A percentile compares a stretch with the other conserved stretches of the same genome.
Evolutionary conservation across 2,113 vertebrate genomes (phyloP).

Genomic region (Seriola dumerili): DNA sequence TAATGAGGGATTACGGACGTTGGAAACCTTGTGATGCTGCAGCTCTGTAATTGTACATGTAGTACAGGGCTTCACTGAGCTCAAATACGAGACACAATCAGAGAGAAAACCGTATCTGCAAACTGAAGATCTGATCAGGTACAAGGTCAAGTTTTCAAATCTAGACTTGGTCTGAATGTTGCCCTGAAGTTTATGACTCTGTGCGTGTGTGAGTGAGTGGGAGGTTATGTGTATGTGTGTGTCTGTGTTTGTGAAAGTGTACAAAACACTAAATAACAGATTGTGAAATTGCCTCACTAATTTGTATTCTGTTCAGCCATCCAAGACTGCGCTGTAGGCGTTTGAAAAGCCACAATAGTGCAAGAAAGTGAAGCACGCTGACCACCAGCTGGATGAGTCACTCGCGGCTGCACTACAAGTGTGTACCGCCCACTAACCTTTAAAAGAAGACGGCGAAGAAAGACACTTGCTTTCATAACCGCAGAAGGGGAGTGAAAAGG

Average conservation of each 20-base stretch:
- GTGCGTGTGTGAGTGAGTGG: neutral
- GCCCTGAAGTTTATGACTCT: neutral
- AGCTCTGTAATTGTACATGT: slow-evolving; percentile 1
- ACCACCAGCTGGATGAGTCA: slow-evolving; percentile 63
- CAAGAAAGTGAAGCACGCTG: slow-evolving; percentile 32
- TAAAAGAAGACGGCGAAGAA: slow-evolving; percentile 26
- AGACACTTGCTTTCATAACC: slow-evolving; percentile 66
- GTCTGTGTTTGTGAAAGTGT: slow-evolving; percentile 46
- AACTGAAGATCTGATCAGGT: neutral
- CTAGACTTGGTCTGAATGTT: neutral
- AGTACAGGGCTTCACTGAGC: neutral
- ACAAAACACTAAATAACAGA: slow-evolving; percentile 62
- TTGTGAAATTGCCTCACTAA: slow-evolving; percentile 50
- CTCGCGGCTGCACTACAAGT: slow-evolving; percentile 39
- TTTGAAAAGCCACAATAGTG: slow-evolving; percentile 46
- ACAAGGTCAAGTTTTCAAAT: slow-evolving; percentile 9
- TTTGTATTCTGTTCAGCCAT: slow-evolving; percentile 47
- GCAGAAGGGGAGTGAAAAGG: slow-evolving; percentile 62
- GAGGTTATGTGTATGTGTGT: slow-evolving; percentile 18
- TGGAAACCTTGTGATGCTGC: slow-evolving; percentile 44
- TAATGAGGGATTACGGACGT: slow-evolving; percentile 61
- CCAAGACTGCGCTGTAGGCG: slow-evolving; percentile 34
- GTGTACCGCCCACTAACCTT: slow-evolving; percentile 51
- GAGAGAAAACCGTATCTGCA: neutral
- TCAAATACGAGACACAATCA: slow-evolving; percentile 3